These are phyloP conservation scores for Neoarius graeffei DNA, from an alignment of 2,113 vertebrate species.

Conservation along the genomic window DNA sequence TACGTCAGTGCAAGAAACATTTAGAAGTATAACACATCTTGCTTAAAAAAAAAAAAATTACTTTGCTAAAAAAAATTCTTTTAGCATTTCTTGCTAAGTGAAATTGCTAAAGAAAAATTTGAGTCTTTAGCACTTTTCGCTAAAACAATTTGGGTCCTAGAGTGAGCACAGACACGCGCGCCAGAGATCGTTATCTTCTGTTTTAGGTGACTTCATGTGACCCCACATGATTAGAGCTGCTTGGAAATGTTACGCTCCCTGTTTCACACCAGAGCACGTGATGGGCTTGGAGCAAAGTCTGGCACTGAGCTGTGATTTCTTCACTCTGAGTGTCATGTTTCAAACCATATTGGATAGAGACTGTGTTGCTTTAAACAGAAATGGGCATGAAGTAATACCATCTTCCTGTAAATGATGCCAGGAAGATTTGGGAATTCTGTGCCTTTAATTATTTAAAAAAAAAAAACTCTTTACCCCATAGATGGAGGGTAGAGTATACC, in stretches of 20 bases:
- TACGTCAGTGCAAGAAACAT: no score
- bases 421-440: neutral
- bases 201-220: neutral
- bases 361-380: neutral
- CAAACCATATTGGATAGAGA: neutral
- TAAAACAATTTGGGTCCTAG: no score
- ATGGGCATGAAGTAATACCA: neutral
- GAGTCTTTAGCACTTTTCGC: no score
- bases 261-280: neutral
- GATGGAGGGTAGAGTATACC: neutral
- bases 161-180: no score
- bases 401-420: neutral
- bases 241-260: neutral
- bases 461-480: no score
- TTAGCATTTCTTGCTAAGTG: no score
- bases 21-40: no score
- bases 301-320: neutral
- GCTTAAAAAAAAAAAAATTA: no score
- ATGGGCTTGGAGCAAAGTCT: neutral
- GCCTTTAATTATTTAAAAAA: no score
- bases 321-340: neutral
- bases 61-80: no score
- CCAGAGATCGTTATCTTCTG: neutral
- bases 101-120: no score
- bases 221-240: slow-evolving; percentile 13